Base-by-base conservation (phyloP, 2,113 vertebrate genomes). In the Motacilla alba region DNA sequence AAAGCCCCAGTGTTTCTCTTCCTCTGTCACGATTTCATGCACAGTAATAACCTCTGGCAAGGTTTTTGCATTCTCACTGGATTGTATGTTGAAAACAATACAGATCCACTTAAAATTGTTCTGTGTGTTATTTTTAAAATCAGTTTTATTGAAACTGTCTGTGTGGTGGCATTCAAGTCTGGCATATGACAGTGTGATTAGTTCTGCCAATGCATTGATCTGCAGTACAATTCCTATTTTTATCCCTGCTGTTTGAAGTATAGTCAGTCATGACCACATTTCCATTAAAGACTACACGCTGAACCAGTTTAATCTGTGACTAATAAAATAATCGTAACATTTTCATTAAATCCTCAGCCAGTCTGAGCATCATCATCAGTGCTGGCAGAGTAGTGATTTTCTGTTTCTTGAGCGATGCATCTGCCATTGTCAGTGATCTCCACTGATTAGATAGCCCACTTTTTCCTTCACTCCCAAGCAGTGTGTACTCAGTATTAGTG, bases 291-390 rank as follows among this genome's bases (percentile, higher is more conserved):
- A 90, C 68, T 78, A 78, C 39, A 52, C 1, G 2, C 67, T 56
- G 92, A 90, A 94, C 79, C 56, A 66, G 86, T 94, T 84, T 88
- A 92, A 93, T 94, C 62, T 83, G 76, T 72, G 84, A 86, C 70
- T 95, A 93, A 95, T 91, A 85, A 85, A 92, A 88, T 83, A 90
- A 83, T 63, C 0, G 6, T 82, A 94, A 88, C 50, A 30, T 80
- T 88, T 94, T 86, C 72, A 92, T 93, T 94, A 93, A 95, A 78
- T 81, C 39, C 68, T 75, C 83, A 84, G 35, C 43, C 56, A 70
- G 46, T 30, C 55, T 83, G 22, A 6, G 55, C 35, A 47, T 43
- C 72, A n/a, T 72, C 62, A 58, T 75, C 3, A 6, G 41, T 55
- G 70, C 89, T 91, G 87, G 83, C 74, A 91, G 66, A 80, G 35